Evolutionary conservation across 1,140 invertebrate species (phyloP).

Genomic region (Leptoteleia sp.): DNA sequence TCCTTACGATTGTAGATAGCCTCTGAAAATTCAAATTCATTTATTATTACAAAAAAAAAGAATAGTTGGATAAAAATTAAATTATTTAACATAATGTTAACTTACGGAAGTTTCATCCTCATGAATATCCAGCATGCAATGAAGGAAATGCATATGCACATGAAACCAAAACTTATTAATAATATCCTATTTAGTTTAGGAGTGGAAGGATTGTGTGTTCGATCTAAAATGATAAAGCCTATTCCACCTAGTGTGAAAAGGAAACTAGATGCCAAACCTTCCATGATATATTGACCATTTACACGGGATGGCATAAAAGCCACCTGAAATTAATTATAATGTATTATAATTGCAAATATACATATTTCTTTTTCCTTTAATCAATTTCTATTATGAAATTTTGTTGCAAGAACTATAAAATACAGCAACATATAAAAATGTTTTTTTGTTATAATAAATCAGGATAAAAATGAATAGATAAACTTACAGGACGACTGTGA

Average conservation of each 20-base stretch:
- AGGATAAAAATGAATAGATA: too few relatives aligned
- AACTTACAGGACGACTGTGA: slow-evolving; percentile 92
- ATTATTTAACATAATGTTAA: slow-evolving; percentile 33
- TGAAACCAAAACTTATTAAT: slow-evolving; percentile 95
- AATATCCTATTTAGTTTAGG: slow-evolving; percentile 96
- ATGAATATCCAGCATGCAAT: slow-evolving; percentile 99
- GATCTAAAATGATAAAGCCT: slow-evolving; percentile 97
- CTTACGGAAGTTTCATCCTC: slow-evolving; percentile 98
- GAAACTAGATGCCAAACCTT: slow-evolving; percentile 97
- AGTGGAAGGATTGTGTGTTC: slow-evolving; percentile 94
- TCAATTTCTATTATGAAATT: too few relatives aligned
- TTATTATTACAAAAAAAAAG: slow-evolving; percentile 4
- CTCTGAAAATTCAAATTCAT: slow-evolving; percentile 74
- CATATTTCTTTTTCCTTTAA: too few relatives aligned
- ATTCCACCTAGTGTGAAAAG: slow-evolving; percentile 97
- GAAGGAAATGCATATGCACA: slow-evolving; percentile 96
- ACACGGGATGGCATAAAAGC: slow-evolving; percentile 99
- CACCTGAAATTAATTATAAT: slow-evolving; percentile 83
- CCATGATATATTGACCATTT: slow-evolving; percentile 99
- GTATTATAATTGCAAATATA: too few relatives aligned
- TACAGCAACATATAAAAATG: too few relatives aligned
- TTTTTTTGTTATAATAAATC: too few relatives aligned
- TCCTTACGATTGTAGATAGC: slow-evolving; percentile 79
- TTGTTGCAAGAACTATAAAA: too few relatives aligned
- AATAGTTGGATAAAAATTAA: slow-evolving; percentile 17